Conservation (phyloP, 1,140 invertebrate genomes). For the Dryas iulia region DNA sequence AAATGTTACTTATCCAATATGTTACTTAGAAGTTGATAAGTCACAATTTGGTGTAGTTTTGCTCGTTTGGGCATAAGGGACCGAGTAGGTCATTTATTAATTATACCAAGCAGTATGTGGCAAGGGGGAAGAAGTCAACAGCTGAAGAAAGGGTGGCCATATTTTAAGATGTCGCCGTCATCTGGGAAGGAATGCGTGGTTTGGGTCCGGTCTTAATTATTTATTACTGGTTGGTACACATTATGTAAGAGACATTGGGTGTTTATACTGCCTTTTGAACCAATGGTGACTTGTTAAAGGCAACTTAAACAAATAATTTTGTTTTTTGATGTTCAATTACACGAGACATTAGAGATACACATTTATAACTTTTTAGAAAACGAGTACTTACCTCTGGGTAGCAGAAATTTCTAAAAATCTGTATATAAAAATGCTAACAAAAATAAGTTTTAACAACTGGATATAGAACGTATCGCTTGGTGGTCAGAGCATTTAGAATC, state of each 20-base stretch:
- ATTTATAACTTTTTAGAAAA: too few relatives aligned
- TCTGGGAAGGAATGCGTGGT: conserved; percentile 68
- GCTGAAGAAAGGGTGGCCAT: conserved; percentile 72
- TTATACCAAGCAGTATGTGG: conserved; percentile 60
- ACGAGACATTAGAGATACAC: too few relatives aligned
- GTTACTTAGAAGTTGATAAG: not conserved
- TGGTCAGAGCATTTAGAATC: too few relatives aligned
- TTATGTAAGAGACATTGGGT: not conserved
- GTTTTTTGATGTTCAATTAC: too few relatives aligned
- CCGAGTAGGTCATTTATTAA: conserved; percentile 74
- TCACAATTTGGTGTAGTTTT: conserved; percentile 2
- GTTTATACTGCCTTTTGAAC: not conserved
- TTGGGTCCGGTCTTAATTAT: conserved; percentile 55
- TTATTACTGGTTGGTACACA: conserved; percentile 48
- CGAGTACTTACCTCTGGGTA: too few relatives aligned
- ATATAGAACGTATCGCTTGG: too few relatives aligned
- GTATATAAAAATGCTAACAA: too few relatives aligned
- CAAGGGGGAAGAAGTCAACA: conserved; percentile 53
- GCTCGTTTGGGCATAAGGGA: conserved; percentile 43
- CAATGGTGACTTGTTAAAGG: not conserved
- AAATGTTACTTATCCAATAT: too few relatives aligned
- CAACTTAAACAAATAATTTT: too few relatives aligned
- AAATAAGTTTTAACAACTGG: too few relatives aligned
- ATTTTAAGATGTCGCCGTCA: conserved; percentile 76
- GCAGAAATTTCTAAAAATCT: too few relatives aligned